phyloP scores from a whole-genome alignment of 2,797 vertebrate genomes.

The Sorex maritimensis region DNA sequence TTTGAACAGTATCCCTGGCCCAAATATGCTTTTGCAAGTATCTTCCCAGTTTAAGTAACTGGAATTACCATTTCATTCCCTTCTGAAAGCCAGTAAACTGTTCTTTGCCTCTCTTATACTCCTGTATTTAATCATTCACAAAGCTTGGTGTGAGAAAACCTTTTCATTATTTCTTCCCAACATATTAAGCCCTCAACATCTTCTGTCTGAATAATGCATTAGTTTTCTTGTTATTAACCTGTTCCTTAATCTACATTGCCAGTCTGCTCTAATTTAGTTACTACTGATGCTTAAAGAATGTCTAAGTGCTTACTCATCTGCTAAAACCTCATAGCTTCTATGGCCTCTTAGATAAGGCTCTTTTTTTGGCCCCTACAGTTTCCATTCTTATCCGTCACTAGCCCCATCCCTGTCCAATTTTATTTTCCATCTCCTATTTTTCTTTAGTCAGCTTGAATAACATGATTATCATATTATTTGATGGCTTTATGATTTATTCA shows the following conservation, averaged over 20 bases:
- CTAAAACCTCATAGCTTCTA: neutral
- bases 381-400: neutral
- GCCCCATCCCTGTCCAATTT: neutral
- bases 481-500: neutral
- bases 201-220: neutral
- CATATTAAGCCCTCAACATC: neutral
- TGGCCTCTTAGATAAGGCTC: neutral
- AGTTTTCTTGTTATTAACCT: neutral
- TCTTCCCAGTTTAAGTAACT: neutral
- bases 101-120: neutral
- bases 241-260: neutral
- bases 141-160: neutral
- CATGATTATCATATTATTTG: neutral
- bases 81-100: neutral
- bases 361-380: neutral
- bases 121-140: neutral
- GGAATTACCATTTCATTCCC: neutral
- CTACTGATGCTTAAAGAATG: neutral
- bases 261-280: neutral
- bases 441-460: constrained; percentile 3
- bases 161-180: neutral
- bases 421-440: neutral
- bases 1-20: too few species aligned
- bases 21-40: neutral
- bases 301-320: neutral